Conservation (phyloP, 2,797 vertebrate species). For the Pseudochromis fuscus region DNA sequence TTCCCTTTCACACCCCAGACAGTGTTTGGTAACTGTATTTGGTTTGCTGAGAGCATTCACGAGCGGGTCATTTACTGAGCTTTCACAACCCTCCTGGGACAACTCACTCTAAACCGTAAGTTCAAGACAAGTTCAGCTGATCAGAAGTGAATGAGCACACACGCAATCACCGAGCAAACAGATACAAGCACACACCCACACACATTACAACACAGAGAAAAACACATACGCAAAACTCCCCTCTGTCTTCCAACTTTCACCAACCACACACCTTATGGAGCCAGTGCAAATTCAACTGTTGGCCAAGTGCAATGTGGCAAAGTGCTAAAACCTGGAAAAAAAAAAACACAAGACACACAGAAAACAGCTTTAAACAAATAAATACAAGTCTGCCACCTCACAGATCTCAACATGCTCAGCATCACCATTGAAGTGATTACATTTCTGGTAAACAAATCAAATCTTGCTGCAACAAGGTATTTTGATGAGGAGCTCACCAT, state of each 20-base stretch:
- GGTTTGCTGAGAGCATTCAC: slow-evolving; percentile 37
- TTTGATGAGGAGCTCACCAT: slow-evolving; percentile 84
- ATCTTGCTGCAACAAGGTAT: slow-evolving; percentile 1
- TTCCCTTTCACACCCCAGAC: slow-evolving; percentile 23
- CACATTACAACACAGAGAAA: slow-evolving; percentile 3
- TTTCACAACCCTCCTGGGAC: slow-evolving; percentile 44
- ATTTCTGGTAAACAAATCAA: slow-evolving; percentile 5
- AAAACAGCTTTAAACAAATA: slow-evolving; percentile 8
- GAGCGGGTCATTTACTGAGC: slow-evolving; percentile 28
- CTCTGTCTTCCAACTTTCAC: background rate
- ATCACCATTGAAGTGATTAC: background rate
- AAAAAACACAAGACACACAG: slow-evolving; percentile 14
- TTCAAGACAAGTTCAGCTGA: slow-evolving; percentile 58
- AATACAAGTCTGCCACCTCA: slow-evolving; percentile 24
- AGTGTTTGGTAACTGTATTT: slow-evolving; percentile 36
- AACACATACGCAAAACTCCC: slow-evolving; percentile 8
- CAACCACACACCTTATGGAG: slow-evolving; percentile 84
- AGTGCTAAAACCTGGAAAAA: slow-evolving; percentile 84
- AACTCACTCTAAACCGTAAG: slow-evolving; percentile 37
- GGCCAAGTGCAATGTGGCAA: slow-evolving; percentile 85
- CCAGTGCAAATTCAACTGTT: slow-evolving; percentile 89
- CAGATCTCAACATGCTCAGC: slow-evolving; percentile 21
- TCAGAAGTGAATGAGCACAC: slow-evolving; percentile 24
- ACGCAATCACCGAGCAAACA: slow-evolving; percentile 3
- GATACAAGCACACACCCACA: slow-evolving; percentile 8